phyloP scores from a whole-genome alignment of 2,113 vertebrate species.

The Electrona antarctica region DNA sequence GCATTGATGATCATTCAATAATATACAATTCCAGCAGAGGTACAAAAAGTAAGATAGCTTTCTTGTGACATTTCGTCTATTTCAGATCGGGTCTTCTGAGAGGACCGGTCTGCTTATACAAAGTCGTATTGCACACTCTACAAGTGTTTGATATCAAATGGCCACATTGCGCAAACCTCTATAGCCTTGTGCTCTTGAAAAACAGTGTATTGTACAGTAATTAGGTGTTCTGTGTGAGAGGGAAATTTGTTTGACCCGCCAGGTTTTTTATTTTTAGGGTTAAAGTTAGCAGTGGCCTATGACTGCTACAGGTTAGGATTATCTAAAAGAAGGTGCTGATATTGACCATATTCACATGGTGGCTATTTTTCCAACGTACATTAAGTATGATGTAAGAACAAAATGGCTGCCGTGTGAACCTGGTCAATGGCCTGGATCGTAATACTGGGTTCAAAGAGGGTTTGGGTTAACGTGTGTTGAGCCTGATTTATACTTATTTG shows the following conservation, averaged over 20 bases:
- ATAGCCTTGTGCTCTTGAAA: conserved; percentile 14
- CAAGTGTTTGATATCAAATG: conserved; percentile 20
- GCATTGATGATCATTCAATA: neutral
- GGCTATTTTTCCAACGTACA: too few species aligned
- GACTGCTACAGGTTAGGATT: conserved; percentile 25
- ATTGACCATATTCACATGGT: too few species aligned
- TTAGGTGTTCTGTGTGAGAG: conserved; percentile 2
- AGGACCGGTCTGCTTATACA: neutral
- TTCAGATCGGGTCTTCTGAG: neutral
- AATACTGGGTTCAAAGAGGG: too few species aligned
- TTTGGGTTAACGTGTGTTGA: too few species aligned
- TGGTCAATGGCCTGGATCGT: too few species aligned
- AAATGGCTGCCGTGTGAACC: too few species aligned
- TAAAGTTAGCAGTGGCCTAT: conserved; percentile 13
- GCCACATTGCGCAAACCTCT: conserved; percentile 15
- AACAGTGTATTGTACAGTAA: neutral
- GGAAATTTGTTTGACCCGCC: neutral
- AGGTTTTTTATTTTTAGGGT: conserved; percentile 15
- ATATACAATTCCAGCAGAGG: conserved; percentile 3
- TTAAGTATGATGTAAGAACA: too few species aligned
- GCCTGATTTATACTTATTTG: too few species aligned
- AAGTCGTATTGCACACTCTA: neutral
- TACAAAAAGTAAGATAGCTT: neutral
- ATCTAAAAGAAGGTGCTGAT: conserved; percentile 35
- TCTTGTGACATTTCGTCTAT: conserved; percentile 14